phyloP scores from a whole-genome alignment of 2,113 vertebrate genomes.

The Tichodroma muraria region DNA sequence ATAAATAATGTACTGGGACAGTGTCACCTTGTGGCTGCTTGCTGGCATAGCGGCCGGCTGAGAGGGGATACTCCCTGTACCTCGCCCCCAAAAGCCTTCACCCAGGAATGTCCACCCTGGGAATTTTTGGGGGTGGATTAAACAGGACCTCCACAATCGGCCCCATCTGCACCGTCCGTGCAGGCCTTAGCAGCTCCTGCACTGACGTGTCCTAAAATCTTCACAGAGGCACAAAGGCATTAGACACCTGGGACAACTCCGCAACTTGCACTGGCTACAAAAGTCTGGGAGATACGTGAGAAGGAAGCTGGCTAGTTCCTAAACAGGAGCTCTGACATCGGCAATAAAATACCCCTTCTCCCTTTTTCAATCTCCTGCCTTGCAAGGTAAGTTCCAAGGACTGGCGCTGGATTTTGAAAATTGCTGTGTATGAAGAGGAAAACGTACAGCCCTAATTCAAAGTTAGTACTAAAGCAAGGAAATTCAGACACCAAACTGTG shows the following conservation, averaged over 20 bases:
- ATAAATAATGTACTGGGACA: conserved; percentile 53
- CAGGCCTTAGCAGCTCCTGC: neutral
- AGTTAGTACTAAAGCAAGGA: conserved; percentile 10
- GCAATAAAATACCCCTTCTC: neutral
- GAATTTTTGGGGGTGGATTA: neutral
- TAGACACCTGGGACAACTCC: neutral
- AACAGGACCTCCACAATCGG: neutral
- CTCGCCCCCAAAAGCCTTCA: neutral
- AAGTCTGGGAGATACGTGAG: neutral
- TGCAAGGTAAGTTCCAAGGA: neutral
- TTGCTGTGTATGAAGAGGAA: neutral
- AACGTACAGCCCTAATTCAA: neutral
- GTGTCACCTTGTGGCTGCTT: conserved; percentile 41
- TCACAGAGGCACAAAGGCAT: neutral
- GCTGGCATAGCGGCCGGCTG: conserved; percentile 3
- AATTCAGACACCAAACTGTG: conserved; percentile 33
- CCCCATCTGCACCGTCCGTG: neutral
- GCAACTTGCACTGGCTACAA: neutral
- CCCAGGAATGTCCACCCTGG: neutral
- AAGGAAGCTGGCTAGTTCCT: neutral
- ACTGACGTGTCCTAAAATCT: neutral
- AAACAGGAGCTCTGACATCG: neutral
- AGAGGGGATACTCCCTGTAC: neutral
- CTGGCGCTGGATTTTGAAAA: neutral
- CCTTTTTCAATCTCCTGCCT: neutral